Evolutionary conservation across 2,797 vertebrate genomes (phyloP), one percentile per base, ranked within the genome.

Genomic region (Danio tinwini): DNA sequence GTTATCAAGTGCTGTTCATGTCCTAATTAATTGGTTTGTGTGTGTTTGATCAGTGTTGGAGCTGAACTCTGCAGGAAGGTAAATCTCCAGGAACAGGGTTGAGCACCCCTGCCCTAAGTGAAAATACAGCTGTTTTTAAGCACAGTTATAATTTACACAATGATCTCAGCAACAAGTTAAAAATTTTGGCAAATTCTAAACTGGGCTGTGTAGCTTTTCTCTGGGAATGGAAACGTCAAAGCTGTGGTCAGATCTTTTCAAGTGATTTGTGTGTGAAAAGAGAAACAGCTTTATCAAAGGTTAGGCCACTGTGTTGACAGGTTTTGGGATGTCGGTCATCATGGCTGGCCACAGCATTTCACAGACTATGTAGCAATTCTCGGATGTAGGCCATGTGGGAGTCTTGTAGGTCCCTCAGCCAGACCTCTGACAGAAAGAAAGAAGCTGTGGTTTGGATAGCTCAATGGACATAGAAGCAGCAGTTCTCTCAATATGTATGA

Each of bases 391-490:
- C 61, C 58, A 55, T n/a, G 67, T 42, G 55, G 74, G 53, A 73
- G 49, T 73, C 44, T 67, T 74, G 50, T 67, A 70, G 42, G 52
- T 70, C 58, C 50, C 76, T 68, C 29, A 58, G 72, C 74, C 72
- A 70, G 81, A 75, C 71, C 76, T 82, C 70, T 78, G 64, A 83
- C 64, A 64, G 65, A 70, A 75, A 59, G 63, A 80, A 56, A 80
- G 59, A 62, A 76, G 37, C 72, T 80, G 77, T 80, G 76, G 77
- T 80, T 76, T 80, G 64, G 77, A 74, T 14, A 50, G 45, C 29
- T 55, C 44, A 19, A 55, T 68, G 61, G 85, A 65, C 80, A 85
- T 75, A 69, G 82, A 78, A 87, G 85, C 87, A 85, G 73, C 5
- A 40, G 17, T 75, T 76, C 68, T 56, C 37, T 68, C n/a, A 17